These are phyloP conservation scores for Drosophila sp. DNA, from an alignment of 1,140 invertebrate species.

Conservation along the genomic window DNA sequence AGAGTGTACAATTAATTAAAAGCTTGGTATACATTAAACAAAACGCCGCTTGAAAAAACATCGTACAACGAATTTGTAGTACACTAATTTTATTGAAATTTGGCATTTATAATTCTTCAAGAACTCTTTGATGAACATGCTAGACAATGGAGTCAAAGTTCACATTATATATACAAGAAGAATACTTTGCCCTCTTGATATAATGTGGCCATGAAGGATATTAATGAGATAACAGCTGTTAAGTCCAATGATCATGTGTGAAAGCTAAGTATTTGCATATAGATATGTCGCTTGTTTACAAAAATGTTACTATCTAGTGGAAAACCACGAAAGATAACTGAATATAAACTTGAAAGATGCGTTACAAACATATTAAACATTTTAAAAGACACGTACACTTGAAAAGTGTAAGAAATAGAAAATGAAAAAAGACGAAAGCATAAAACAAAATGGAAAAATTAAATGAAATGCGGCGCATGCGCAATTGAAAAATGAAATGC, in stretches of 20 bases:
- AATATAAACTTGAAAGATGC: neutral
- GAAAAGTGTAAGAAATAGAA: conserved; percentile 3
- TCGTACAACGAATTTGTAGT: conserved; percentile 4
- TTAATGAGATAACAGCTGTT: too few species aligned
- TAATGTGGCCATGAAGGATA: too few species aligned
- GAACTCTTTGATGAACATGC: too few species aligned
- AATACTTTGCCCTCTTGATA: neutral
- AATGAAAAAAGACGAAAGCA: conserved; percentile 2
- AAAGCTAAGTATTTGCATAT: neutral
- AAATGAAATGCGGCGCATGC: conserved; percentile 58
- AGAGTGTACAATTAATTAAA: conserved; percentile 49
- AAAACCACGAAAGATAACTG: too few species aligned
- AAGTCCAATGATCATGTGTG: neutral
- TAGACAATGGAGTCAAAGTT: too few species aligned
- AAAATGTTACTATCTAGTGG: neutral
- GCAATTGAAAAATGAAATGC: conserved; percentile 70
- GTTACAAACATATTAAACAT: neutral
- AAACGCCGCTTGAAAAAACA: neutral
- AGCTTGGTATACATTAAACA: conserved; percentile 51
- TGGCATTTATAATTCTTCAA: neutral
- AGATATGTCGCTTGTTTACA: neutral
- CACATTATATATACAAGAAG: too few species aligned
- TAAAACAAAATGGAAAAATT: conserved; percentile 26
- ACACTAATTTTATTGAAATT: conserved; percentile 7
- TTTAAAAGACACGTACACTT: conserved; percentile 9